phyloP scores from a whole-genome alignment of 2,113 vertebrate species.

The Petrocephalus zakoni region DNA sequence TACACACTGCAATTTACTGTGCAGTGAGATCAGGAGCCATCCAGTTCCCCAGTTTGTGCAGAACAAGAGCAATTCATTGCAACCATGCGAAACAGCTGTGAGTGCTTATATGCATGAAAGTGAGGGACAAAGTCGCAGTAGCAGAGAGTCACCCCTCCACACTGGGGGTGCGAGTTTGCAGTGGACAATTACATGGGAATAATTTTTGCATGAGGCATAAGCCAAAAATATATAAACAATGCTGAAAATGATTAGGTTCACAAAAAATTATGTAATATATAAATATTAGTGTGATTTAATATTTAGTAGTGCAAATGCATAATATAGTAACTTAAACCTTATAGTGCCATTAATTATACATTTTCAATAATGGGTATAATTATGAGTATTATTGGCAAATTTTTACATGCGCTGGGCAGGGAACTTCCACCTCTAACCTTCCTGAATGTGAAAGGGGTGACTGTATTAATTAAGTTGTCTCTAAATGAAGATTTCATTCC shows the following conservation, averaged over 20 bases:
- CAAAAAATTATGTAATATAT: not conserved
- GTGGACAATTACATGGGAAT: not conserved
- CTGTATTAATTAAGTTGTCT: not conserved
- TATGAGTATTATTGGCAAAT: not conserved
- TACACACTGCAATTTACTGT: not conserved
- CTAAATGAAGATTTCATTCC: not conserved
- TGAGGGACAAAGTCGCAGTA: not conserved
- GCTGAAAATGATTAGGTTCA: not conserved
- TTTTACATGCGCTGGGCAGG: not conserved
- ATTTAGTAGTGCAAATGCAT: not conserved
- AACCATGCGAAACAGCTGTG: not conserved
- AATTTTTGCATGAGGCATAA: not conserved
- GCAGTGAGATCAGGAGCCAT: not conserved
- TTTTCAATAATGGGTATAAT: not conserved
- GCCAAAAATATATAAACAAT: not conserved
- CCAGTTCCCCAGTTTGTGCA: not conserved
- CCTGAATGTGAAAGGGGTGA: not conserved
- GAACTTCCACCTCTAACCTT: not conserved
- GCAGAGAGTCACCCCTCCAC: not conserved
- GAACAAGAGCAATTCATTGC: not conserved
- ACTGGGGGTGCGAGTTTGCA: not conserved
- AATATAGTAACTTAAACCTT: not conserved
- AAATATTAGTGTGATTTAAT: not conserved
- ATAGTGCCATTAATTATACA: not conserved
- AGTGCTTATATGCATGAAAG: not conserved